Conservation (phyloP, 2,888 invertebrate genomes). For the Spisula subtruncata region DNA sequence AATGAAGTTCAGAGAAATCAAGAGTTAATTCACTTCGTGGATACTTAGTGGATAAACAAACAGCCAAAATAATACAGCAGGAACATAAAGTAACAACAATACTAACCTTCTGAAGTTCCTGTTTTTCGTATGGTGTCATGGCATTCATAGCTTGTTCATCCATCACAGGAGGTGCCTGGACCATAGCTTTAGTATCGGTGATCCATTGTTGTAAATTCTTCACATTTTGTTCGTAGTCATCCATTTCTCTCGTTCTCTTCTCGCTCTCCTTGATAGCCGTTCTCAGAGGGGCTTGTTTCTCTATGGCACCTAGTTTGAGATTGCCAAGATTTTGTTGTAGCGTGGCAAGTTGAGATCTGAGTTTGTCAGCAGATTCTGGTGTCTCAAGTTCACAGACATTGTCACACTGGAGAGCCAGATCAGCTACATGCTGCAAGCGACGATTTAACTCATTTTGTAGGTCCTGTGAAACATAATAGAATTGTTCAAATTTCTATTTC, state of each 20-base stretch:
- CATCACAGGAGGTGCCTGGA: conserved; percentile 65
- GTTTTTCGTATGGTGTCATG: conserved; percentile 73
- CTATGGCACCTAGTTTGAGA: conserved; percentile 81
- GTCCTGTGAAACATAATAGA: conserved; percentile 70
- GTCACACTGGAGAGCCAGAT: conserved; percentile 85
- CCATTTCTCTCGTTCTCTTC: conserved; percentile 81
- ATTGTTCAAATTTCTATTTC: background rate
- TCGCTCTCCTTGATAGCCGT: conserved; percentile 82
- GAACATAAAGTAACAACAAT: background rate
- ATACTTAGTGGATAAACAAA: background rate
- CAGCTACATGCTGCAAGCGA: conserved; percentile 82
- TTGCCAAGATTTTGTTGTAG: conserved; percentile 81
- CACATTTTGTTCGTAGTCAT: conserved; percentile 80
- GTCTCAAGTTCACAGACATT: conserved; percentile 80
- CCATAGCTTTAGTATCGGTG: conserved; percentile 80
- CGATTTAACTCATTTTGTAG: conserved; percentile 82
- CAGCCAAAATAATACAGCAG: background rate
- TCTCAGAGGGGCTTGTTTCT: conserved; percentile 79
- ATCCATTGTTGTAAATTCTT: conserved; percentile 84
- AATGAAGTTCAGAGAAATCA: background rate
- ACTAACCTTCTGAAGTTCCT: conserved; percentile 78
- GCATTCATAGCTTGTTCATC: conserved; percentile 55
- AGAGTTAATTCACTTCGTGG: background rate
- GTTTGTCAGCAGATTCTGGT: conserved; percentile 77
- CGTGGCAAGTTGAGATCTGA: conserved; percentile 79